Percentiles rank a stretch among this genome's conserved stretches.
Conservation (phyloP, 2,888 invertebrate species). For the Dolomedes plantarius region DNA sequence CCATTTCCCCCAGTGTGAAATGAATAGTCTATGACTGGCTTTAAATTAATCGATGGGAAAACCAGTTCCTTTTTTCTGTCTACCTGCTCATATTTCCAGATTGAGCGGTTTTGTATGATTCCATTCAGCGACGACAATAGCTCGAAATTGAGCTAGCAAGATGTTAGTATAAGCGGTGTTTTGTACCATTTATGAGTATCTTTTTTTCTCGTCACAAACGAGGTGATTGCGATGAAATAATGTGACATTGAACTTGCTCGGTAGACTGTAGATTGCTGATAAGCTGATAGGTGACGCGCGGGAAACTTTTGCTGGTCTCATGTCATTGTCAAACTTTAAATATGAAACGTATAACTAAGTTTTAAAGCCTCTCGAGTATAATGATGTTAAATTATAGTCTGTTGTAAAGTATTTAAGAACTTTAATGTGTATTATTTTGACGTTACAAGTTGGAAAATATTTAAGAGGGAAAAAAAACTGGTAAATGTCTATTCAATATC, state of each 20-base stretch:
- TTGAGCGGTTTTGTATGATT: background rate
- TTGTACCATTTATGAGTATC: background rate
- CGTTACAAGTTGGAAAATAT: no score
- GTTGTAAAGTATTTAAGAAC: no score
- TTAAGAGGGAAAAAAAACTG: no score
- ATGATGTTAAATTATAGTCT: no score
- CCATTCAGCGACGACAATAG: conserved; percentile 32
- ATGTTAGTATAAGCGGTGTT: conserved; percentile 20
- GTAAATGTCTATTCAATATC: no score
- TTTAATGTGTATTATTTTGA: no score
- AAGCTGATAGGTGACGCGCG: no score
- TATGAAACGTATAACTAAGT: no score
- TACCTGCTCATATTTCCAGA: background rate
- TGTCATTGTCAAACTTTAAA: no score
- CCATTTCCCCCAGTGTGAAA: conserved; percentile 14
- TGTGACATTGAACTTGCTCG: background rate
- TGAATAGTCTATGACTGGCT: conserved; percentile 40
- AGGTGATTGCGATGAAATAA: background rate
- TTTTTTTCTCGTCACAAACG: background rate
- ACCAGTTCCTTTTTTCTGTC: background rate
- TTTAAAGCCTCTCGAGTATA: no score
- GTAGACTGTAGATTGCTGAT: no score
- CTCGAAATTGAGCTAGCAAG: conserved; percentile 16
- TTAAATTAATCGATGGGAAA: conserved; percentile 46
- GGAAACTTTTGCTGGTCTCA: no score